Base-by-base conservation (phyloP, 2,888 invertebrate genomes). In the Amblyteles armatorius region DNA sequence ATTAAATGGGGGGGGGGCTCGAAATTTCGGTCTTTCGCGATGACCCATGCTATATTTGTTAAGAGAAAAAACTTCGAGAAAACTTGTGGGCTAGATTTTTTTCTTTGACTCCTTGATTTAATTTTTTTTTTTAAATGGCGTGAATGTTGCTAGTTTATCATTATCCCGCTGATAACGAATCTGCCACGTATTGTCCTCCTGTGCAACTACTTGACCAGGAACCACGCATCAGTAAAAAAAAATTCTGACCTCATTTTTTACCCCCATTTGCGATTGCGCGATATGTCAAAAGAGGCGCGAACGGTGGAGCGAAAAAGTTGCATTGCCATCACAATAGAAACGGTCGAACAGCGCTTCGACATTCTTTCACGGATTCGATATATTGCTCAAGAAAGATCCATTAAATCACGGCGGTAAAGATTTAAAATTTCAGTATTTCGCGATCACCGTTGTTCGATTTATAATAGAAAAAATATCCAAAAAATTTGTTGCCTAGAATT, bases 231-330 rank as follows among this genome's bases (percentile, higher is more conserved):
- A 2, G 44, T 19, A 19, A 22, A 9, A 73, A 44, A 29, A 22
- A 13, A 22, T 11, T 40, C 40, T 40, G 11, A 9, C 0, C 40
- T 11, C 36, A 63, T 26, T 29, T 33, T 48, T 48, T 44, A 29
- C 48, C 13, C 55, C 50, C 40, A 40, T 67, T 60, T 36, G 65
- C 36, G 50, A 72, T 79, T 79, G 79, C 69, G 79, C 79, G 72
- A 72, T 65, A 79, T 79, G 72, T 79, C 79, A 72, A 48, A 79
- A 79, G 16, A 50, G 65, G 72, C 63, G 55, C 79, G 55, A 79
- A 50, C 72, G 69, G 65, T 72, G 65, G 79, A 26, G 65, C 44
- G 52, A 29, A 9, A 26, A 50, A 65, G n/a, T 33, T 57, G 26
- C 57, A 79, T 65, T 52, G 52, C 6, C 26, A 33, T 19, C 5